A percentile compares a stretch with the other conserved stretches of the same genome.
Conservation (phyloP, 2,113 vertebrate genomes). For the Haplochromis vanheusdeni region DNA sequence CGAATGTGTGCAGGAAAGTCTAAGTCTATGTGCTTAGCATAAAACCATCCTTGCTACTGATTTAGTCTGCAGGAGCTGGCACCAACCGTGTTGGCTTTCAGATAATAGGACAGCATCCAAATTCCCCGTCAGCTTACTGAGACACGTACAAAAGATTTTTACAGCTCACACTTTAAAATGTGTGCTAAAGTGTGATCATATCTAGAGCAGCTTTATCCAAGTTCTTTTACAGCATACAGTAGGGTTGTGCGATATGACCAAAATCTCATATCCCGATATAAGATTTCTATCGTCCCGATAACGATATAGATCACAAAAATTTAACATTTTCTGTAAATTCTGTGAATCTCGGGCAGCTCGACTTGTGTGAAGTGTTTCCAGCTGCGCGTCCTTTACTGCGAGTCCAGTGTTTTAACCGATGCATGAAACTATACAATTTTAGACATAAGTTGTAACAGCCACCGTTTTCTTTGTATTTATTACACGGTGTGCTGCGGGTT, state of each 20-base stretch:
- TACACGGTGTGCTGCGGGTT: accelerated
- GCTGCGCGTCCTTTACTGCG: accelerated
- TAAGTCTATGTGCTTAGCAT: constrained; percentile 16
- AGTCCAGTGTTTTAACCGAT: accelerated
- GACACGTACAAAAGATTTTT: background rate
- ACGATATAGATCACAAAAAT: accelerated
- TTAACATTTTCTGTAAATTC: accelerated
- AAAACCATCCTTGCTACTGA: background rate
- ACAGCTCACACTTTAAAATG: background rate
- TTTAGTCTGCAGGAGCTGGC: background rate
- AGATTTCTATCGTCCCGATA: background rate
- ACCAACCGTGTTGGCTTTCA: background rate
- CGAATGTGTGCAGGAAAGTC: constrained; percentile 16
- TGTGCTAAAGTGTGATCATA: background rate
- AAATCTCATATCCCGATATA: background rate
- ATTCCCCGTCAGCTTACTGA: constrained; percentile 4
- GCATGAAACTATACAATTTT: accelerated
- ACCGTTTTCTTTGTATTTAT: background rate
- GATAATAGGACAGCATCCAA: constrained; percentile 21
- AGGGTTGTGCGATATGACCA: background rate
- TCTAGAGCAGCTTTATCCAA: background rate
- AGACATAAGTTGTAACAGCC: accelerated
- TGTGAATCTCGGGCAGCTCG: background rate
- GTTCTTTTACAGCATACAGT: background rate
- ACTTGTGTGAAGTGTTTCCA: accelerated